A percentile compares a stretch with the other conserved stretches of the same genome.
Evolutionary conservation across 2,113 vertebrate species (phyloP).

Genomic region (Furnarius figulus): DNA sequence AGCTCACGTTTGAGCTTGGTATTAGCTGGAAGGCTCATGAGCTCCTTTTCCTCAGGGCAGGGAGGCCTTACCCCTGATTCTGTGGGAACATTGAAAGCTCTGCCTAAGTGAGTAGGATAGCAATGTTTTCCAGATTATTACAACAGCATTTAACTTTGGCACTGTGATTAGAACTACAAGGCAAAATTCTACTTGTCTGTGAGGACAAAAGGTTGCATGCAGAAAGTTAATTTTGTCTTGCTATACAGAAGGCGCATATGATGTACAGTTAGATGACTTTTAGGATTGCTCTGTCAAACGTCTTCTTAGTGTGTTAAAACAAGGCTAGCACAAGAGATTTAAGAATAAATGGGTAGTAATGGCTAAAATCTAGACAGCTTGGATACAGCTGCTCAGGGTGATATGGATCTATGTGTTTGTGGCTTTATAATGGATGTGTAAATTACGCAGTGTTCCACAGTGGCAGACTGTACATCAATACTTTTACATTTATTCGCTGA

Average conservation of each 20-base stretch:
- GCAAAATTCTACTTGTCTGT: not conserved
- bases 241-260: not conserved
- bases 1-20: not conserved
- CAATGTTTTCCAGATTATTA: not conserved
- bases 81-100: not conserved
- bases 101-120: not conserved
- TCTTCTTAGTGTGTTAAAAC: not conserved
- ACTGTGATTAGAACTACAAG: not conserved
- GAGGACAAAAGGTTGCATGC: not conserved
- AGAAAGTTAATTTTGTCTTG: not conserved
- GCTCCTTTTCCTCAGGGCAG: not conserved
- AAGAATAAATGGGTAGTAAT: not conserved
- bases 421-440: slow-evolving; percentile 10
- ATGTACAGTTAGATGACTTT: not conserved
- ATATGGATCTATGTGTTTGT: slow-evolving; percentile 15
- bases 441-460: not conserved
- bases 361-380: not conserved
- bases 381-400: not conserved
- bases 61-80: not conserved
- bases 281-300: not conserved
- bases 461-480: slow-evolving; percentile 18
- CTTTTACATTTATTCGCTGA: not conserved
- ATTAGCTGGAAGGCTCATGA: not conserved
- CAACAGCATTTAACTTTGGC: not conserved
- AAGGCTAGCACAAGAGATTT: not conserved